Evolutionary conservation across 2,797 vertebrate genomes (phyloP).

Genomic region (Melanotaenia boesemani): DNA sequence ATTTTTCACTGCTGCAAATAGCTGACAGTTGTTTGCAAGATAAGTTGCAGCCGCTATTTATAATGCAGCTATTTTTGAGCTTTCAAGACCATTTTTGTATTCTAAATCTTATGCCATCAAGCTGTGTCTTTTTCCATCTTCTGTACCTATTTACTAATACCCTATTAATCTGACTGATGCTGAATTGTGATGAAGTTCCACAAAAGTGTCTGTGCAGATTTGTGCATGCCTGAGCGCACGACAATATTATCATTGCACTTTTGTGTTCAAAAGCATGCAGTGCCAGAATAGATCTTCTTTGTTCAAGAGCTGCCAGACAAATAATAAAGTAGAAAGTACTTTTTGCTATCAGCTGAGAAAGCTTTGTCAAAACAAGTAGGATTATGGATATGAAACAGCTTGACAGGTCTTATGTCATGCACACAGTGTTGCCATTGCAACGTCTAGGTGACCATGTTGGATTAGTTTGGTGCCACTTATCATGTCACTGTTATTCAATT

Average conservation of each 20-base stretch:
- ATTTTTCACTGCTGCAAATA: constrained; percentile 6
- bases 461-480: constrained; percentile 70
- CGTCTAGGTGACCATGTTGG: constrained; percentile 70
- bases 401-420: constrained; percentile 61
- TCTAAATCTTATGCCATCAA: constrained; percentile 1
- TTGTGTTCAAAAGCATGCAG: constrained; percentile 6
- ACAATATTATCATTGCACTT: not conserved
- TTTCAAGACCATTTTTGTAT: not conserved
- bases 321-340: constrained; percentile 46
- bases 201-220: constrained; percentile 35
- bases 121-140: constrained; percentile 12
- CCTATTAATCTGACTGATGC: constrained; percentile 21
- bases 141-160: constrained; percentile 27
- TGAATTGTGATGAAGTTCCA: constrained; percentile 27
- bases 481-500: constrained; percentile 70
- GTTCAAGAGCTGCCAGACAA: constrained; percentile 38
- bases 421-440: constrained; percentile 55
- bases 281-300: constrained; percentile 15
- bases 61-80: not conserved
- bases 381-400: constrained; percentile 39
- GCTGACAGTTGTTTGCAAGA: constrained; percentile 6
- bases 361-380: constrained; percentile 41
- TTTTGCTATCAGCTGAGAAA: constrained; percentile 15
- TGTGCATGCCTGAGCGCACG: not conserved
- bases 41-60: not conserved